These are phyloP conservation scores for Spermophilus dauricus DNA, from an alignment of 2,113 vertebrate species.

Conservation along the genomic window DNA sequence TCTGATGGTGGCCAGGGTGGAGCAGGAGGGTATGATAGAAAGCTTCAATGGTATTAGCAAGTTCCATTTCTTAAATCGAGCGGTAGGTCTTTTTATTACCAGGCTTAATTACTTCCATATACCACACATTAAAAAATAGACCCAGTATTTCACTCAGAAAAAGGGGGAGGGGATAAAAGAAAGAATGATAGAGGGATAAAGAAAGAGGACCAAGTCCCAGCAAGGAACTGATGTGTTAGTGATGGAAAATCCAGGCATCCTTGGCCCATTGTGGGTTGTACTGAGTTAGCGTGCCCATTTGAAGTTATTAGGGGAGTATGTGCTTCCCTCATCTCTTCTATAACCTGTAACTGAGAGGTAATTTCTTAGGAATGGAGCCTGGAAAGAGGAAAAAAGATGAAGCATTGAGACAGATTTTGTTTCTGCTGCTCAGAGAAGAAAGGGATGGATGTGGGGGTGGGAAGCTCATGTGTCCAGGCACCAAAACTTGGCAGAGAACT, in stretches of 20 bases:
- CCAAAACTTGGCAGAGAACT: constrained; percentile 75
- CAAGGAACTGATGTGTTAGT: not conserved
- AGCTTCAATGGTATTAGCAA: not conserved
- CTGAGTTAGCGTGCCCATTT: not conserved
- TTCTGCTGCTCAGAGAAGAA: constrained; percentile 71
- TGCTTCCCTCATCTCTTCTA: constrained; percentile 13
- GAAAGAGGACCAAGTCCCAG: not conserved
- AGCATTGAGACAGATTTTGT: constrained; percentile 77
- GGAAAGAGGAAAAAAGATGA: constrained; percentile 64
- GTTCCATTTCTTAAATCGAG: not conserved
- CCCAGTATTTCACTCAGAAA: constrained; percentile 33
- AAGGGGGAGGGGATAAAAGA: not conserved
- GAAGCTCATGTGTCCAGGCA: constrained; percentile 74
- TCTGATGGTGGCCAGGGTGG: not conserved
- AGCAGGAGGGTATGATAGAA: not conserved
- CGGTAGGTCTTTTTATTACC: constrained; percentile 28
- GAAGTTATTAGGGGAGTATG: not conserved
- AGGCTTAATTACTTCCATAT: not conserved
- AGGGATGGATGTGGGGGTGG: constrained; percentile 47
- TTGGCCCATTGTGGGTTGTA: not conserved
- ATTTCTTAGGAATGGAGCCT: constrained; percentile 59
- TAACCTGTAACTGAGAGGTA: constrained; percentile 8
- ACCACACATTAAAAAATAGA: not conserved
- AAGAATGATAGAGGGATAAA: not conserved
- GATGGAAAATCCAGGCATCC: not conserved